Conservation (phyloP, 2,888 invertebrate species). For the Erpobdella octoculata region DNA sequence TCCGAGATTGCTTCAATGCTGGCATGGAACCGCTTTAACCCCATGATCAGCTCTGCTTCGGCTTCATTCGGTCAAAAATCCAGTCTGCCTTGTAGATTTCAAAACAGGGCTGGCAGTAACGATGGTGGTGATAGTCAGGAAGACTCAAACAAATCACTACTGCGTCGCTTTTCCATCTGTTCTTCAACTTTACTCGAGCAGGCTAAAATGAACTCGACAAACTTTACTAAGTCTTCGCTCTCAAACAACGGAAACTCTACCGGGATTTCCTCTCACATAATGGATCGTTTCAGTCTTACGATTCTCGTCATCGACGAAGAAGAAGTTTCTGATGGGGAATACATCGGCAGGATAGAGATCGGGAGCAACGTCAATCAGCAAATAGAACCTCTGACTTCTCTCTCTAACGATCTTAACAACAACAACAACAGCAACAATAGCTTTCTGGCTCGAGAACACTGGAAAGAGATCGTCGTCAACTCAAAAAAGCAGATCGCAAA, state of each 20-base stretch:
- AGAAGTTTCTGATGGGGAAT: neutral
- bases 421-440: conserved; percentile 32
- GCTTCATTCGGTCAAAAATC: neutral
- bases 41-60: neutral
- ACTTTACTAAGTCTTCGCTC: neutral
- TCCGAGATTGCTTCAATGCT: conserved; percentile 51
- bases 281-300: neutral
- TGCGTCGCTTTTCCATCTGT: neutral
- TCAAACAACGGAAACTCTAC: neutral
- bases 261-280: neutral
- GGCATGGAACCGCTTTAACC: neutral
- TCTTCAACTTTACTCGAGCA: neutral
- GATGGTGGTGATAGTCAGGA: neutral
- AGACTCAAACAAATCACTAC: neutral
- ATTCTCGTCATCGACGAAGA: neutral
- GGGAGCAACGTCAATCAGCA: neutral
- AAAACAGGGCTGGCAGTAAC: neutral
- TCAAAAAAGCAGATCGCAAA: conserved; percentile 96
- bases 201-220: neutral
- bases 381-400: no score
- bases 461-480: conserved; percentile 93
- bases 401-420: neutral
- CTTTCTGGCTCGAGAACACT: conserved; percentile 60
- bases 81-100: neutral
- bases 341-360: neutral